Evolutionary conservation across 2,797 vertebrate species (phyloP).

Genomic region (Sciurus carolinensis): DNA sequence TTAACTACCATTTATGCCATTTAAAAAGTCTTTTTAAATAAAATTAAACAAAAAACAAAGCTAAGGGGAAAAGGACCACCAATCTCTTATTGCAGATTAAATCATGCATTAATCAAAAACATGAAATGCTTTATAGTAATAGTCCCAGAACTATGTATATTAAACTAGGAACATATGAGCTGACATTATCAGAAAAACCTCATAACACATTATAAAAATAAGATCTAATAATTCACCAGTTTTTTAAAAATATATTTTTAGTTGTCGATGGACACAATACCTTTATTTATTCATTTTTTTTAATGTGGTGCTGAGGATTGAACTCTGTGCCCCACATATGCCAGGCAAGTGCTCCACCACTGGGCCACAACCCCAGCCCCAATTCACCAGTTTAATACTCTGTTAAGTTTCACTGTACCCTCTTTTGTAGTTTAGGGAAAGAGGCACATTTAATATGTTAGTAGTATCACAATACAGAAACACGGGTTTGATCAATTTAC

Average conservation of each 20-base stretch:
- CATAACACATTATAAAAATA: conserved; percentile 66
- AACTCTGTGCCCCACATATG: too few species aligned
- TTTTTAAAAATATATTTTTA: not conserved
- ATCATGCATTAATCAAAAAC: conserved; percentile 73
- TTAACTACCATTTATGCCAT: conserved; percentile 78
- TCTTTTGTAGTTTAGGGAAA: conserved; percentile 52
- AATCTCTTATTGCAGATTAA: conserved; percentile 69
- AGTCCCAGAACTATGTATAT: conserved; percentile 44
- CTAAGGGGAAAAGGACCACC: conserved; percentile 44
- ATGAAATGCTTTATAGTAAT: conserved; percentile 59
- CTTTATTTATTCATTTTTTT: too few species aligned
- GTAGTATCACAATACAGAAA: conserved; percentile 20
- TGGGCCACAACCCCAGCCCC: too few species aligned
- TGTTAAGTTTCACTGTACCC: conserved; percentile 37
- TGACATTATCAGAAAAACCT: conserved; percentile 66
- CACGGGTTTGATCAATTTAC: not conserved
- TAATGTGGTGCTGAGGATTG: too few species aligned
- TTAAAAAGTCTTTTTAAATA: conserved; percentile 80
- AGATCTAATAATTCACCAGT: conserved; percentile 22
- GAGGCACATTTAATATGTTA: conserved; percentile 14
- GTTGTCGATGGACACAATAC: too few species aligned
- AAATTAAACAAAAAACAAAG: conserved; percentile 69
- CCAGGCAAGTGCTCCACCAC: too few species aligned
- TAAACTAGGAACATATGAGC: conserved; percentile 73
- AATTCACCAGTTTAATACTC: conserved; percentile 64